Evolutionary conservation across 2,113 vertebrate genomes (phyloP).

Genomic region (Corythaeola cristata): DNA sequence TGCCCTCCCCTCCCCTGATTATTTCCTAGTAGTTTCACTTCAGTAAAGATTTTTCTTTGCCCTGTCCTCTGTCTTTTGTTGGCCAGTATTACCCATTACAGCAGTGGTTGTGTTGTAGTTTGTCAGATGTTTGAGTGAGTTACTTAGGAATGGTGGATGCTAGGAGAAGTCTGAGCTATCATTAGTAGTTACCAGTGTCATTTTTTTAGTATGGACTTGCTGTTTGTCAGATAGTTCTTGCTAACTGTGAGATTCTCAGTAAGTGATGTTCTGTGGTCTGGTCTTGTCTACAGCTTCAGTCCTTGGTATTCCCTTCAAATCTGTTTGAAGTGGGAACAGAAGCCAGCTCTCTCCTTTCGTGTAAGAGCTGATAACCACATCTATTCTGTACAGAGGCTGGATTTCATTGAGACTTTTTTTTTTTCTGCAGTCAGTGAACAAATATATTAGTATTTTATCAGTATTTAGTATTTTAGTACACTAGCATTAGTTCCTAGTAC

Average conservation of each 20-base stretch:
- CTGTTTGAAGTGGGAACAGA: constrained; percentile 22
- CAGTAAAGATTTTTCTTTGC: background rate
- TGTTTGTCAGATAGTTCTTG: background rate
- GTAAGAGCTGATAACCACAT: background rate
- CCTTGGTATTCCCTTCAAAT: constrained; percentile 16
- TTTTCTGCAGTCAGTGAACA: background rate
- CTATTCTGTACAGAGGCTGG: background rate
- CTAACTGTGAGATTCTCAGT: background rate
- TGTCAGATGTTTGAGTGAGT: background rate
- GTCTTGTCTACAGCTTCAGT: background rate
- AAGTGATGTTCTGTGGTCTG: background rate
- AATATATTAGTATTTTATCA: background rate
- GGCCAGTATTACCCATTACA: background rate
- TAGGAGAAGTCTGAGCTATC: background rate
- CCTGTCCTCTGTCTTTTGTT: background rate
- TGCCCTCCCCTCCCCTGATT: background rate
- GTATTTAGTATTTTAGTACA: background rate
- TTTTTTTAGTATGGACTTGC: background rate
- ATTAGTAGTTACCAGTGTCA: background rate
- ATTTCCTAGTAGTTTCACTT: background rate
- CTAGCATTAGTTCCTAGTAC: background rate
- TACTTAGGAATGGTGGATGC: background rate
- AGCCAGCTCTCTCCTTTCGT: background rate
- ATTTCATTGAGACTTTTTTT: background rate
- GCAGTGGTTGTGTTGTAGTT: background rate